Evolutionary conservation across 1,140 invertebrate species (phyloP).

Genomic region (Chironomus tepperi): DNA sequence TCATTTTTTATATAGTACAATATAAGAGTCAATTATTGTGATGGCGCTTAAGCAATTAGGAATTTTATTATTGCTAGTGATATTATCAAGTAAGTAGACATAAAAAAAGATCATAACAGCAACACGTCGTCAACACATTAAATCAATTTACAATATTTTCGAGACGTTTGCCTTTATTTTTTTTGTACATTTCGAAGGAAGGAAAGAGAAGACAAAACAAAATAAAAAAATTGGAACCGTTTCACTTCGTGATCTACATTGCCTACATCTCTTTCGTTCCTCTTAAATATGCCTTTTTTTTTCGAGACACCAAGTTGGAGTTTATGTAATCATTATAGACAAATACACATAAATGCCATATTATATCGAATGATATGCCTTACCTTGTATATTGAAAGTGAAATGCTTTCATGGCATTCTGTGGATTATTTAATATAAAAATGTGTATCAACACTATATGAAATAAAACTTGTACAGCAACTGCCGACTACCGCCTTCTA

Average conservation of each 20-base stretch:
- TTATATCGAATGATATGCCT: not conserved
- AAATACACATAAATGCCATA: too few relatives aligned
- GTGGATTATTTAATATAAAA: not conserved
- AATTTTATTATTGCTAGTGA: conserved; percentile 22
- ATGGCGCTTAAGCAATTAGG: conserved; percentile 21
- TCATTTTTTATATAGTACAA: not conserved
- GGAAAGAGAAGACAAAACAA: not conserved
- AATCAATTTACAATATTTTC: too few relatives aligned
- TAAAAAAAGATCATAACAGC: too few relatives aligned
- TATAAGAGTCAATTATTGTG: conserved; percentile 17
- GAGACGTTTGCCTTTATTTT: not conserved
- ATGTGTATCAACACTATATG: not conserved
- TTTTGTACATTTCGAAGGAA: not conserved
- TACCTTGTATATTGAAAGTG: conserved; percentile 13
- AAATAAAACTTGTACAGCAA: not conserved
- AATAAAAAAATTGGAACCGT: not conserved
- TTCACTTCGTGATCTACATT: not conserved
- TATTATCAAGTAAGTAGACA: conserved; percentile 18
- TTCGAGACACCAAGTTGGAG: not conserved
- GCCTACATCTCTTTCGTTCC: not conserved
- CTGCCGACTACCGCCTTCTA: not conserved
- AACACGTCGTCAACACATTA: too few relatives aligned
- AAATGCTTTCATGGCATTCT: not conserved
- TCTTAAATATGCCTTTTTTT: not conserved
- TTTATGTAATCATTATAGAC: not conserved